A percentile compares a stretch with the other conserved stretches of the same genome.
Conservation (phyloP, 53 echinoderm and acorn worm species). For the Pentamera pediparva region DNA sequence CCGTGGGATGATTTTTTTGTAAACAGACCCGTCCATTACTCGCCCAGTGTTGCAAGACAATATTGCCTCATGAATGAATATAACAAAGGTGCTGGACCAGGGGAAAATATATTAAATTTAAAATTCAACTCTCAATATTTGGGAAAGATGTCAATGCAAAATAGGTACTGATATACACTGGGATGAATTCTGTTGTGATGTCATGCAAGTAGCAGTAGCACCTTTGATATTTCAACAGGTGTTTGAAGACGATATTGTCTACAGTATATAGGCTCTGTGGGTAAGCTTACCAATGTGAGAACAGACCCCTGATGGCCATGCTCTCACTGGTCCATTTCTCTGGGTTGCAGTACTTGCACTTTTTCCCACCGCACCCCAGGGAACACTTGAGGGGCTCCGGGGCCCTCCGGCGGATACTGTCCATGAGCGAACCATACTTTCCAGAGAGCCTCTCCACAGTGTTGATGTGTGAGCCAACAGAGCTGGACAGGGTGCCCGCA, state of each 20-base stretch:
- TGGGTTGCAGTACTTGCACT: slow-evolving; percentile 87
- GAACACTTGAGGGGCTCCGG: slow-evolving; percentile 74
- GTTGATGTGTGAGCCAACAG: slow-evolving; percentile 75
- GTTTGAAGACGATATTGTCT: no score
- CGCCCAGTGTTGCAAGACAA: background rate
- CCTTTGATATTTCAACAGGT: no score
- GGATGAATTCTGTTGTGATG: no score
- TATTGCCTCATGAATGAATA: no score
- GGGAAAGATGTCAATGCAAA: no score
- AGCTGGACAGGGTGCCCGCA: slow-evolving; percentile 23
- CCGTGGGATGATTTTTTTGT: background rate
- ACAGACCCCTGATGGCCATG: slow-evolving; percentile 84
- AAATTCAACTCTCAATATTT: no score
- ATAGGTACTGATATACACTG: no score
- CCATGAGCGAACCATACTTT: slow-evolving; percentile 68
- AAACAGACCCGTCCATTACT: no score
- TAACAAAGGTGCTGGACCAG: no score
- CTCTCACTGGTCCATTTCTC: slow-evolving; percentile 57
- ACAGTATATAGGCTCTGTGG: no score
- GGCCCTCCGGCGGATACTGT: slow-evolving; percentile 63
- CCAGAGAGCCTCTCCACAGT: slow-evolving; percentile 69
- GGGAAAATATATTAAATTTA: no score
- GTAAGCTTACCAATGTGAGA: slow-evolving; percentile 87
- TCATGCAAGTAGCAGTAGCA: no score
- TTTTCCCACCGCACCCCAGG: slow-evolving; percentile 92